Evolutionary conservation across 2,113 vertebrate species (phyloP).

Genomic region (Syrrhaptes paradoxus): DNA sequence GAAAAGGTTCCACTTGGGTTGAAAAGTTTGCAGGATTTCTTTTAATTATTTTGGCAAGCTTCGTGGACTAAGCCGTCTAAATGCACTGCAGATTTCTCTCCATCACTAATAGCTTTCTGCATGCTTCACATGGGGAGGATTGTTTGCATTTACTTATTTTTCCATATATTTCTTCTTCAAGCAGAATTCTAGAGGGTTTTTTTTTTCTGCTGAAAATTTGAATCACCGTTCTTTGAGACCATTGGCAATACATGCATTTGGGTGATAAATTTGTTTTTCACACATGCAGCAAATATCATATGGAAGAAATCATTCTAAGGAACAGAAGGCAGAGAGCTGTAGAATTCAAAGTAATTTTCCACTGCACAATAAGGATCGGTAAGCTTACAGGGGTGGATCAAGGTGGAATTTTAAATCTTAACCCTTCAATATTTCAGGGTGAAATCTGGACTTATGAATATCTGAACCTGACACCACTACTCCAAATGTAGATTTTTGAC

Average conservation of each 20-base stretch:
- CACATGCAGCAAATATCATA: background rate
- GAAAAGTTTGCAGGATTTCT: slow-evolving; percentile 7
- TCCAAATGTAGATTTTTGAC: background rate
- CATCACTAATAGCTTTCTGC: background rate
- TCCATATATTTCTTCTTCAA: slow-evolving; percentile 15
- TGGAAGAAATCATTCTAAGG: background rate
- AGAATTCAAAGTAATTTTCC: slow-evolving; percentile 9
- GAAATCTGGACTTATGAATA: background rate
- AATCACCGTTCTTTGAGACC: slow-evolving; percentile 29
- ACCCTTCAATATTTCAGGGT: background rate
- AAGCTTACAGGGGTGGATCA: background rate
- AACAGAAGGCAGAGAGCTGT: background rate
- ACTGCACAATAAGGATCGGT: background rate
- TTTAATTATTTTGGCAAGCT: slow-evolving; percentile 40
- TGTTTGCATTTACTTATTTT: background rate
- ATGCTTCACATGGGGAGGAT: background rate
- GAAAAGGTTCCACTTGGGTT: background rate
- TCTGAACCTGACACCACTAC: background rate
- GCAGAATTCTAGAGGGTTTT: background rate
- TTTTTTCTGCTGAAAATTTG: background rate
- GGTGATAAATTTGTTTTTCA: slow-evolving; percentile 39
- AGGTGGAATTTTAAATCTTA: background rate
- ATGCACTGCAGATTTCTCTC: background rate
- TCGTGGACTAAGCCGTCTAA: slow-evolving; percentile 52
- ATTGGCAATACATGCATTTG: slow-evolving; percentile 1